A percentile compares a stretch with the other conserved stretches of the same genome.
These are phyloP conservation scores for Esox niger DNA, from an alignment of 2,113 vertebrate species.

Conservation along the genomic window DNA sequence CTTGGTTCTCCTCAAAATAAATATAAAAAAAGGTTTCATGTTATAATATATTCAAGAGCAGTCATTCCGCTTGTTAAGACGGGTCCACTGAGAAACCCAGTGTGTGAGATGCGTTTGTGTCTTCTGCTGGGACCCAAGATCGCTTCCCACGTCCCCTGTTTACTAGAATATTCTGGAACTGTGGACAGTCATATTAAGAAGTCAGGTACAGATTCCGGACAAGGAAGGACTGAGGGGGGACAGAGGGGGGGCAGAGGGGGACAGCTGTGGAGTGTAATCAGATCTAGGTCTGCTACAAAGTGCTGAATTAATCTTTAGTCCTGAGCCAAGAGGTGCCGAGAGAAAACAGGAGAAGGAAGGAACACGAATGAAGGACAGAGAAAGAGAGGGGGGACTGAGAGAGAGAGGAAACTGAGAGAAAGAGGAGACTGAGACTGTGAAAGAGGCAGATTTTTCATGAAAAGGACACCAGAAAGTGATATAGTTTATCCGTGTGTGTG, in stretches of 20 bases:
- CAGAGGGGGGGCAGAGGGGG: background rate
- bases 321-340: background rate
- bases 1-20: too few species aligned
- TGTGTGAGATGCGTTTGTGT: too few species aligned
- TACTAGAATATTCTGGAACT: too few species aligned
- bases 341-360: background rate
- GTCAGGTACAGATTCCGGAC: too few species aligned
- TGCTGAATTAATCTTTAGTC: background rate
- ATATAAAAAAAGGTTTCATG: too few species aligned
- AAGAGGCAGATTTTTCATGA: background rate
- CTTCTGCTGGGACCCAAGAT: too few species aligned
- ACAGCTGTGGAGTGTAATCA: conserved; percentile 15
- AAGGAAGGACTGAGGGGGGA: background rate
- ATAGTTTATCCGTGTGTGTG: background rate
- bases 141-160: too few species aligned
- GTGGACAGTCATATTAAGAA: too few species aligned
- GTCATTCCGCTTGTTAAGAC: too few species aligned
- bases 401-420: background rate
- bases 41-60: too few species aligned
- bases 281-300: conserved; percentile 18
- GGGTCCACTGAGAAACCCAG: too few species aligned
- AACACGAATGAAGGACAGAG: background rate
- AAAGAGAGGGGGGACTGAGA: background rate
- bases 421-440: conserved; percentile 26
- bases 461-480: conserved; percentile 4